Evolutionary conservation across 2,888 invertebrate species (phyloP).

Genomic region (Sinopyrophorus schimmeli): DNA sequence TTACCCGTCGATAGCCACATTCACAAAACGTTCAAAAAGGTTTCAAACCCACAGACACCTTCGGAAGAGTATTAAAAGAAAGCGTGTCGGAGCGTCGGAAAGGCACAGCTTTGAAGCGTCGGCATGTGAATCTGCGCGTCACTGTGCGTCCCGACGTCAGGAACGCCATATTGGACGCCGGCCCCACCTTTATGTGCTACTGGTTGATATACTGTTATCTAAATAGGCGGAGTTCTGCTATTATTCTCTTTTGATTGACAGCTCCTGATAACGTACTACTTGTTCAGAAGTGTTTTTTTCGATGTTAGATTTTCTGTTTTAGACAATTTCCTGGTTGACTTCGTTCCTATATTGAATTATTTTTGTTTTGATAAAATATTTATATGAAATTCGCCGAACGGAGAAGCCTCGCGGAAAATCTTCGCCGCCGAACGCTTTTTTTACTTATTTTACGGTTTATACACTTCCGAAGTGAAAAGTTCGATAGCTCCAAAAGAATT

Average conservation of each 20-base stretch:
- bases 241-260: slow-evolving; percentile 50
- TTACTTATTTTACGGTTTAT: no score
- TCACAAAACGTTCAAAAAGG: slow-evolving; percentile 7
- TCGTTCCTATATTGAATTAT: slow-evolving; percentile 35
- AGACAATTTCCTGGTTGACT: slow-evolving; percentile 39
- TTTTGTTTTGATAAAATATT: slow-evolving; percentile 5
- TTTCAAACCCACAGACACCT: background rate
- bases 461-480: no score
- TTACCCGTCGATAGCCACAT: slow-evolving; percentile 9
- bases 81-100: slow-evolving; percentile 25
- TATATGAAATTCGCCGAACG: no score
- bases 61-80: slow-evolving; percentile 3
- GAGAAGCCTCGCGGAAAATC: no score
- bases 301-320: slow-evolving; percentile 27
- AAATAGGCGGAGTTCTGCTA: slow-evolving; percentile 37
- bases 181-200: slow-evolving; percentile 44
- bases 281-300: slow-evolving; percentile 27
- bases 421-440: no score
- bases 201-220: slow-evolving; percentile 37
- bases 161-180: slow-evolving; percentile 51
- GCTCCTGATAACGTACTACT: slow-evolving; percentile 41
- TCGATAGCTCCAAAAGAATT: no score
- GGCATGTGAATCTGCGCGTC: slow-evolving; percentile 29
- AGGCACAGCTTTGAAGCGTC: slow-evolving; percentile 22
- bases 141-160: slow-evolving; percentile 31